Evolutionary conservation across 2,113 vertebrate genomes (phyloP).

Genomic region (Thunnus maccoyii): DNA sequence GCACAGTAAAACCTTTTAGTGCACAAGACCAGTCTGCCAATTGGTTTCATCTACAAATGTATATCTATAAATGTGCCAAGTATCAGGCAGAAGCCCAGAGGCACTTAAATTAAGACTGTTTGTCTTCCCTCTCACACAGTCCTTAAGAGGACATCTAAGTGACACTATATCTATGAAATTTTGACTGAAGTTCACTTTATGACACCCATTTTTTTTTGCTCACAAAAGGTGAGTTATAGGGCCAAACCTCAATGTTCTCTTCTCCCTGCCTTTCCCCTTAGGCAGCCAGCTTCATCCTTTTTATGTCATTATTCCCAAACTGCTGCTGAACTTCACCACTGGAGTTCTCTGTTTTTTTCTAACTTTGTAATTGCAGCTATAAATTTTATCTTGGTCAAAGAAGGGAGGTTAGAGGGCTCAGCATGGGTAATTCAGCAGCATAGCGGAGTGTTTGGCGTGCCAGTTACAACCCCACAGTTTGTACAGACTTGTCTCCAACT

Average conservation of each 20-base stretch:
- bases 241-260: constrained; percentile 23
- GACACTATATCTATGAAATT: constrained; percentile 58
- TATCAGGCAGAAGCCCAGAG: neutral
- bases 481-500: constrained; percentile 82
- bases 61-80: neutral
- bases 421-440: constrained; percentile 73
- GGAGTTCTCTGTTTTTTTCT: constrained; percentile 48
- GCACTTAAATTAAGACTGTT: neutral
- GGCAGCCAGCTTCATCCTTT: constrained; percentile 39
- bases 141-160: constrained; percentile 40
- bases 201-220: constrained; percentile 41
- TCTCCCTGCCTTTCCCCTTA: constrained; percentile 9
- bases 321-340: constrained; percentile 58
- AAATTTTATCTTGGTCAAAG: constrained; percentile 81
- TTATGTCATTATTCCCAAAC: constrained; percentile 69
- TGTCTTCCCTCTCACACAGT: constrained; percentile 22
- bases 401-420: constrained; percentile 65
- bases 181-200: constrained; percentile 50
- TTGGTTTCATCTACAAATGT: constrained; percentile 6
- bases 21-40: constrained; percentile 10
- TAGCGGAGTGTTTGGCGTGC: constrained; percentile 66
- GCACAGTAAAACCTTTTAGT: constrained; percentile 5
- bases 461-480: constrained; percentile 79
- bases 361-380: constrained; percentile 76
- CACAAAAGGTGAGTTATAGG: constrained; percentile 36